phyloP scores from a whole-genome alignment of 2,888 invertebrate genomes.

The Agrochola circellaris region DNA sequence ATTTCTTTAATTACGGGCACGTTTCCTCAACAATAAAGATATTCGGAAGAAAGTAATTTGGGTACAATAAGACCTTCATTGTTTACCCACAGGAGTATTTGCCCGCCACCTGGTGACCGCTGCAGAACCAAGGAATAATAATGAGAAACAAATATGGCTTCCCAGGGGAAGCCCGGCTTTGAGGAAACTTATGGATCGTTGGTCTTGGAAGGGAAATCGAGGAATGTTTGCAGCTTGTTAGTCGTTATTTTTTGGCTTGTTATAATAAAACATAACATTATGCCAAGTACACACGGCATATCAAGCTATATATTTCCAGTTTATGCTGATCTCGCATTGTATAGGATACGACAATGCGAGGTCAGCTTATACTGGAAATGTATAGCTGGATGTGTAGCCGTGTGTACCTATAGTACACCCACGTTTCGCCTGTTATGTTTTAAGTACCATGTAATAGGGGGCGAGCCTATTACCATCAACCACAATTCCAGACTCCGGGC shows the following conservation, averaged over 20 bases:
- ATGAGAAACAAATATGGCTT: conserved; percentile 69
- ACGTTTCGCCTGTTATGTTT: not conserved
- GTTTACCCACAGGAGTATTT: conserved; percentile 55
- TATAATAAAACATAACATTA: not conserved
- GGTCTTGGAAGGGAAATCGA: conserved; percentile 13
- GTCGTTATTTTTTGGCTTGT: conserved; percentile 14
- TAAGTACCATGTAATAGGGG: not conserved
- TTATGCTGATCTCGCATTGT: too few relatives aligned
- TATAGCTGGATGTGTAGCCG: too few relatives aligned
- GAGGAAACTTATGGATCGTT: conserved; percentile 35
- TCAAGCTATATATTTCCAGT: too few relatives aligned
- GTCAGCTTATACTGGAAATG: too few relatives aligned
- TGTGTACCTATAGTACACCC: not conserved
- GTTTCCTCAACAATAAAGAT: conserved; percentile 45
- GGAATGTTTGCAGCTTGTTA: conserved; percentile 43
- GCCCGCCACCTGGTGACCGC: conserved; percentile 67
- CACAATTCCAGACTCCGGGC: not conserved
- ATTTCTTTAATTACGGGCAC: conserved; percentile 33
- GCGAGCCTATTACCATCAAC: too few relatives aligned
- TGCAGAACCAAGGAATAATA: conserved; percentile 54
- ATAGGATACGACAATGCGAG: too few relatives aligned
- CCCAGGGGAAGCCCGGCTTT: conserved; percentile 33
- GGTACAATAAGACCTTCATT: conserved; percentile 37
- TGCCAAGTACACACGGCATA: too few relatives aligned
- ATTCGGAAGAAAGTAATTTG: conserved; percentile 50